Evolutionary conservation across 2,113 vertebrate species (phyloP).

Genomic region (Hydrolagus affinis): DNA sequence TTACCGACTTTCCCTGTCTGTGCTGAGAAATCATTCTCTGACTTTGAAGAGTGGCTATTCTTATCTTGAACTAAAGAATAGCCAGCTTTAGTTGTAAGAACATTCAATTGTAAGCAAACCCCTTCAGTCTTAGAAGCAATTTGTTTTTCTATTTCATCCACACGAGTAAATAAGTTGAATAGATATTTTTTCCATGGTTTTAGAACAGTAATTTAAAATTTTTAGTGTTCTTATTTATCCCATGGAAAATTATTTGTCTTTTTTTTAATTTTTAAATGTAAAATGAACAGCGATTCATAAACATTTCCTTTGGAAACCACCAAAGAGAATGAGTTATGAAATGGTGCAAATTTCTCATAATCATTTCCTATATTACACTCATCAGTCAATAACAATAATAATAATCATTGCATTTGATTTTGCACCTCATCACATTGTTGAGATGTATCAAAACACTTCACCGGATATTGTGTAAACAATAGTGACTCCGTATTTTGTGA

Average conservation of each 20-base stretch:
- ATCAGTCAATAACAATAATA: no score
- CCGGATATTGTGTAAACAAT: no score
- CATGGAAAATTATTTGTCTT: neutral
- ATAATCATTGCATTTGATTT: no score
- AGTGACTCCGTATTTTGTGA: no score
- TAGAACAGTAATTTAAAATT: neutral
- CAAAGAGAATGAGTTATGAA: no score
- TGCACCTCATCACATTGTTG: no score
- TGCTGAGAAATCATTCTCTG: neutral
- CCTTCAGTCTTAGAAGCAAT: neutral
- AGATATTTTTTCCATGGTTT: neutral
- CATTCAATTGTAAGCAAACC: neutral
- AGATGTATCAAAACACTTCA: no score
- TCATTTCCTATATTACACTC: no score
- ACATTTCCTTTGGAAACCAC: no score
- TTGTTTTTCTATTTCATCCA: neutral
- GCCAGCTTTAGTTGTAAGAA: neutral
- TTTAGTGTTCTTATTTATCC: neutral
- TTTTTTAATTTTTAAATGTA: neutral
- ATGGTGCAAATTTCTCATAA: no score
- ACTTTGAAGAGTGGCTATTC: neutral
- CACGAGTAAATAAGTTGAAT: no score
- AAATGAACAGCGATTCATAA: neutral
- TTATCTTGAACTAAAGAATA: neutral
- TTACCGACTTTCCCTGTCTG: neutral